These are phyloP conservation scores for Coptodon rendalli DNA, from an alignment of 2,113 vertebrate genomes.

Conservation along the genomic window DNA sequence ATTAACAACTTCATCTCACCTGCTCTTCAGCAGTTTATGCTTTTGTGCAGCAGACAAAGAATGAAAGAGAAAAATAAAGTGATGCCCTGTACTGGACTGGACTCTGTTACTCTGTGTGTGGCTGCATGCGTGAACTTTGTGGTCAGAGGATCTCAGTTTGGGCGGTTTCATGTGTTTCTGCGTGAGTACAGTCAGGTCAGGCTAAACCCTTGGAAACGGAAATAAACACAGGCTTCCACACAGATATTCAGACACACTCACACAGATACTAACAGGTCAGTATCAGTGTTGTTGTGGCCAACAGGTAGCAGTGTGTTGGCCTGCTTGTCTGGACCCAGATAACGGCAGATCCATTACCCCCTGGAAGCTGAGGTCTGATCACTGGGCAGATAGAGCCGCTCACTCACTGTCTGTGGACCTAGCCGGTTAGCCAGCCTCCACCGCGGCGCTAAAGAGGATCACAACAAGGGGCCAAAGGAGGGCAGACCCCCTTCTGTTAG, in stretches of 20 bases:
- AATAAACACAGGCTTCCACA: not conserved
- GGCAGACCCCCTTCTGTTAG: constrained; percentile 7
- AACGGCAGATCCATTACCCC: constrained; percentile 73
- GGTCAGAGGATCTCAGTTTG: not conserved
- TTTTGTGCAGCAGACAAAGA: not conserved
- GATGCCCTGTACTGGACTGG: not conserved
- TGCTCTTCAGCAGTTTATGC: not conserved
- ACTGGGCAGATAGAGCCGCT: constrained; percentile 56
- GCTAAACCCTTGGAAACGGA: not conserved
- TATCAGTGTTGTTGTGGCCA: constrained; percentile 57
- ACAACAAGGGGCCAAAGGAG: constrained; percentile 21
- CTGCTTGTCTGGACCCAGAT: constrained; percentile 69
- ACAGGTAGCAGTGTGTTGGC: constrained; percentile 65
- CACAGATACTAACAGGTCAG: constrained; percentile 15
- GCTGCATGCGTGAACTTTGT: not conserved
- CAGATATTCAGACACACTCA: not conserved
- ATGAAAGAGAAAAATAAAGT: not conserved
- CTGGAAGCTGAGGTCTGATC: constrained; percentile 68
- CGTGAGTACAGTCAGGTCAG: not conserved
- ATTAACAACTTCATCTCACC: not conserved
- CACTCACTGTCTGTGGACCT: constrained; percentile 57
- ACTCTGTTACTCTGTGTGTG: not conserved
- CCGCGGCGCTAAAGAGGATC: constrained; percentile 37
- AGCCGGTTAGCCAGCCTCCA: constrained; percentile 27
- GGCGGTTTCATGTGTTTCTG: not conserved